Evolutionary conservation across 1,140 invertebrate genomes (phyloP), one percentile per base, ranked within the genome.

Genomic region (Micrasema longulum): DNA sequence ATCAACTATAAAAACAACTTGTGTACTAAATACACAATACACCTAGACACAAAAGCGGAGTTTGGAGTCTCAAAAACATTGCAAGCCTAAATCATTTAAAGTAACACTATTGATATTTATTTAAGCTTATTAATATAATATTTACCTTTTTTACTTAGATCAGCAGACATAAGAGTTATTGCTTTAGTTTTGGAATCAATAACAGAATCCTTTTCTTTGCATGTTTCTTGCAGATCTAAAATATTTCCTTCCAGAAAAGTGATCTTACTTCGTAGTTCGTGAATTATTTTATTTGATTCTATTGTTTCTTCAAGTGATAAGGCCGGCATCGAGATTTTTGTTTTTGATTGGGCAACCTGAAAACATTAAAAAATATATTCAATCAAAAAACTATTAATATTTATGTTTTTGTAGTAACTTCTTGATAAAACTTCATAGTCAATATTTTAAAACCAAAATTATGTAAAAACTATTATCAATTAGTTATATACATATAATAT

Each of bases 181-280:
- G 94, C 93, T 83, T 91, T 90, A 73, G 92, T 95, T 80, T 93
- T 89, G 10, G 94, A 91, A 80, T 93, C 89, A 78, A 95, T 94
- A 47, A 96, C 91, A 77, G 91, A 90, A 80, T 95, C 93, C 80
- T 95, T 95, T 78, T 95, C 94, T 78, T 90, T 91, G 16, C 95
- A 85, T 81, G 90, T 92, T 82, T 95, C 93, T 83, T 91, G 89
- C 63, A 92, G 83, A 81, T 92, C 91, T 36, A 92, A 77, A 53
- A 92, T 85, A 72, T 83, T 87, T 9, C 86, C 87, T 79, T 93
- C 90, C 73, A 92, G 79, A 79, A 89, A 87, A 72, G 85, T 80
- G 66, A 90, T 86, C 80, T 87, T 89, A 76, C 79, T 81, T 84
- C 82, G 81, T 77, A 85, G 80, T 52, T 84, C 74, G 48, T 47